Evolutionary conservation across 2,888 invertebrate genomes (phyloP), one percentile per base, ranked within the genome.

Genomic region (Tachystola acroxantha): DNA sequence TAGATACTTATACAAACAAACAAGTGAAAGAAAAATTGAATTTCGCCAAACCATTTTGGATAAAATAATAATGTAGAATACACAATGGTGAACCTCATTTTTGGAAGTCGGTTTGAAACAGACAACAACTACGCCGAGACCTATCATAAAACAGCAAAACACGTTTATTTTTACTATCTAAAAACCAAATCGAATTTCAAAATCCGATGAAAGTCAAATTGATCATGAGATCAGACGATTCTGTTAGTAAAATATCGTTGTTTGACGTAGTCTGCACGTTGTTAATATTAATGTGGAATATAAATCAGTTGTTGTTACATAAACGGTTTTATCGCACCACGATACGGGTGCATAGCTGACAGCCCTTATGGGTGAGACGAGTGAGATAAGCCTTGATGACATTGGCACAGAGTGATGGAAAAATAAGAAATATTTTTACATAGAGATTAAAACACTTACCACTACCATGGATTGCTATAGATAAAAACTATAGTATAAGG

Each of bases 251-350:
- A 69, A 79, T 76, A 55, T 53, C 50, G 32, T 11, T 19, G 40
- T 31, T 47, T 82, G 84, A 82, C 84, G 84, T 73, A 71, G 56
- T 38, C 43, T 54, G 66, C 58, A 43, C 63, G 50, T 53, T 50
- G 72, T 85, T 80, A 85, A 85, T 85, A 85, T 85, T 81, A 65
- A 85, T 85, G 71, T 57, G 34, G 85, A 81, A 85, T 85, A 79
- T 81, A 81, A 74, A 84, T 44, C 62, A 70, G 71, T 35, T 36
- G 34, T 46, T 10, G 52, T 57, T 60, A 57, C 50, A 56, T 53
- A 54, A 57, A 62, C 49, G 46, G 50, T 52, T 63, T 50, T 46
- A 56, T 47, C 52, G 46, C 43, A 44, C 38, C 39, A 22, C 24
- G 41, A 46, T 42, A 46, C 52, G 52, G 50, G 43, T 48, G 37